Conservation (phyloP, 1,140 invertebrate species). For the Drosophila leontia region DNA sequence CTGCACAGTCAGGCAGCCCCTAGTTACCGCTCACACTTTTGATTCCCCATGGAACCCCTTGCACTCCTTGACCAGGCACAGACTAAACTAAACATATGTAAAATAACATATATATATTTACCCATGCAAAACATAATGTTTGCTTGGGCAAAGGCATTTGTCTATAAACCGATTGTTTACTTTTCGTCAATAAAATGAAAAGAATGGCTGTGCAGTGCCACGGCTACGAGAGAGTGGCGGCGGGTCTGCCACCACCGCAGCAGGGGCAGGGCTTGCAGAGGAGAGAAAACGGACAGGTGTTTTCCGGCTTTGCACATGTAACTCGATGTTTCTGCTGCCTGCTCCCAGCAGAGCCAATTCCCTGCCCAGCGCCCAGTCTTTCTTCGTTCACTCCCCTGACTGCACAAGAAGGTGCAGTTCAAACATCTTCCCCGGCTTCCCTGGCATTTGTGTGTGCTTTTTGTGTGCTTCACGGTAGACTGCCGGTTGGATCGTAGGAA, state of each 20-base stretch:
- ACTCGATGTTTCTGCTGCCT: slow-evolving; percentile 24
- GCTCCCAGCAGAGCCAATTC: slow-evolving; percentile 22
- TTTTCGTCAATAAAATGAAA: slow-evolving; percentile 66
- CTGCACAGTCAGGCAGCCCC: background rate
- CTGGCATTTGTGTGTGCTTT: slow-evolving; percentile 15
- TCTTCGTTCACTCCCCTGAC: slow-evolving; percentile 14
- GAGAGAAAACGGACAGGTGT: slow-evolving; percentile 68
- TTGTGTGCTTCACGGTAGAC: slow-evolving; percentile 55
- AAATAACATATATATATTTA: background rate
- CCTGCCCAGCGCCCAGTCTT: slow-evolving; percentile 15
- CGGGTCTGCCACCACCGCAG: slow-evolving; percentile 1
- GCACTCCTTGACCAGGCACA: background rate
- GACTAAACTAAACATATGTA: background rate
- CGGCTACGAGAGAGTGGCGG: slow-evolving; percentile 36
- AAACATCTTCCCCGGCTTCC: slow-evolving; percentile 25
- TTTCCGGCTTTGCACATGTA: slow-evolving; percentile 56
- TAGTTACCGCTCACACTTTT: slow-evolving; percentile 3
- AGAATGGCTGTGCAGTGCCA: slow-evolving; percentile 56
- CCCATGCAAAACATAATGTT: slow-evolving; percentile 1
- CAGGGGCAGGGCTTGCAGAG: slow-evolving; percentile 13
- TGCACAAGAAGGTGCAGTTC: slow-evolving; percentile 32
- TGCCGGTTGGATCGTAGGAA: slow-evolving; percentile 38
- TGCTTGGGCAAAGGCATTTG: slow-evolving; percentile 32
- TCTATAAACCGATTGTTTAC: slow-evolving; percentile 63
- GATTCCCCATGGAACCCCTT: background rate